These are phyloP conservation scores for Sarcophaga caerulescens DNA, from an alignment of 2,888 invertebrate genomes.

Conservation along the genomic window DNA sequence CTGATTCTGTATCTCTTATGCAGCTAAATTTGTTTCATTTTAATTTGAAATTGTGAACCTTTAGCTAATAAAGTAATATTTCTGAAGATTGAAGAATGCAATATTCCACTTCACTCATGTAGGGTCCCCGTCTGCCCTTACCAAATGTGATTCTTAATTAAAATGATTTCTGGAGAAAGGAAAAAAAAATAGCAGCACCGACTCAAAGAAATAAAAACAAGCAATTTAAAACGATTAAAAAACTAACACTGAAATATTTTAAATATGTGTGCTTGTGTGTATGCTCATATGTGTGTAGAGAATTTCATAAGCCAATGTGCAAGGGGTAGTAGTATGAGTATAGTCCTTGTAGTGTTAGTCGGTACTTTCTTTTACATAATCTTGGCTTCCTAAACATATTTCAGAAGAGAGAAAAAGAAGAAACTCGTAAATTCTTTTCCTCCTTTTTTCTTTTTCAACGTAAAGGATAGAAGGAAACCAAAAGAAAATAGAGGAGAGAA, in stretches of 20 bases:
- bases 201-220: slow-evolving; percentile 4
- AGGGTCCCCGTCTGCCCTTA: not conserved
- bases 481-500: not conserved
- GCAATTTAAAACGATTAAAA: slow-evolving; percentile 35
- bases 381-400: slow-evolving; percentile 7
- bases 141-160: slow-evolving; percentile 66
- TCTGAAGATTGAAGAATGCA: no score
- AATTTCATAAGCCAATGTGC: not conserved
- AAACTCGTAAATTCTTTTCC: slow-evolving; percentile 47
- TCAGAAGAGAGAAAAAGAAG: slow-evolving; percentile 19
- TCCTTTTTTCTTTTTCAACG: not conserved
- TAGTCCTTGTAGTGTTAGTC: not conserved
- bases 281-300: not conserved
- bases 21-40: no score
- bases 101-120: no score
- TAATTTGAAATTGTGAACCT: no score
- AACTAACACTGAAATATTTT: slow-evolving; percentile 22
- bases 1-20: no score
- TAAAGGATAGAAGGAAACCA: not conserved
- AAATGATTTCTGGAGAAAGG: slow-evolving; percentile 66
- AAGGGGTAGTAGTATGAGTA: no score
- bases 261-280: not conserved
- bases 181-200: slow-evolving; percentile 28
- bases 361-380: not conserved
- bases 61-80: no score